Conservation (phyloP, 2,888 invertebrate species). For the Ceratothoa steindachneri region DNA sequence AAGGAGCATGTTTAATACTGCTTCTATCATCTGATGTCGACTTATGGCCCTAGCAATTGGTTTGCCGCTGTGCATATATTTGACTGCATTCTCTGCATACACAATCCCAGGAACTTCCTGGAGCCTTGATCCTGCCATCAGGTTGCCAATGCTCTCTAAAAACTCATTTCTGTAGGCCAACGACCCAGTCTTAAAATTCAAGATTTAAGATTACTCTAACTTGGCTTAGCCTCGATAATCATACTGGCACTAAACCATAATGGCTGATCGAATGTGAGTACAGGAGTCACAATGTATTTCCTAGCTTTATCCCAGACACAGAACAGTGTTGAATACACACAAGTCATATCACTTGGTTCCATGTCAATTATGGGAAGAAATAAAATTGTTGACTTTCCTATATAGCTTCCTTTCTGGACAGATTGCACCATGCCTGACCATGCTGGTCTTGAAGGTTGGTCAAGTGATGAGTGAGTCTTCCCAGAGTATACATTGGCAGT, state of each 20-base stretch:
- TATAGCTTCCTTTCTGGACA: neutral
- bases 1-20: neutral
- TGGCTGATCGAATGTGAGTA: neutral
- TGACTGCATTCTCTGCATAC: neutral
- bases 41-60: neutral
- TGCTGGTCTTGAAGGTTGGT: neutral
- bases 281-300: neutral
- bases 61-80: neutral
- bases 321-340: neutral
- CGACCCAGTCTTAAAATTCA: neutral
- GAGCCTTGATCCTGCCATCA: neutral
- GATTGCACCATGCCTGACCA: neutral
- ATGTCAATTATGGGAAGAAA: neutral
- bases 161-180: neutral
- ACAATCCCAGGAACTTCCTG: neutral
- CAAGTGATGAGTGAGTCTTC: neutral
- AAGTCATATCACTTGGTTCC: neutral
- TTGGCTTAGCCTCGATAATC: neutral
- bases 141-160: neutral
- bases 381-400: neutral
- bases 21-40: neutral
- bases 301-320: neutral
- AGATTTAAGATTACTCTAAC: neutral
- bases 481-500: neutral
- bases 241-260: neutral